Base-by-base conservation (phyloP, 2,888 invertebrate genomes). In the Ceriagrion tenellum region DNA sequence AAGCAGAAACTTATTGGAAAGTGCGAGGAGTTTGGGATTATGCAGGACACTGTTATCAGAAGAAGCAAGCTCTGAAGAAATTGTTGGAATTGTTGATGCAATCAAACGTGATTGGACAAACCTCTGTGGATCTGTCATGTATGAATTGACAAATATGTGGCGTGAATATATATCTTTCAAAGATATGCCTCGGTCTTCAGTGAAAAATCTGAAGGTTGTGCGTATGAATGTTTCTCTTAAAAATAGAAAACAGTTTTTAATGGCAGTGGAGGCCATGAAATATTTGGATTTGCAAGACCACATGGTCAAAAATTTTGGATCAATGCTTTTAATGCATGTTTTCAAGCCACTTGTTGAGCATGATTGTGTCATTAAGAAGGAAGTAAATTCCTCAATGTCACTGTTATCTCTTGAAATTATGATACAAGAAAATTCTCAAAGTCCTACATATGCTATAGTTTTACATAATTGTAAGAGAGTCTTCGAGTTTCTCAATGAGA, bases 391-490 rank as follows among this genome's bases (percentile, higher is more conserved):
- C 16, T n/a, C n/a, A 40, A n/a, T n/a, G 3, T 47, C 40, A 12
- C 69, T 74, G 23, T 23, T 63, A 1, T n/a, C 23, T 47, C 69
- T 93, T 40, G 93, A 93, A n/a, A 40, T 93, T 0, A 93, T 69
- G 40, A 93, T 93, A 16, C 47, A 93, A 40, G n/a, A 13, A 69
- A 69, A 93, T 74, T 93, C 93, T 93, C 47, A 26, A 2, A 69
- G 93, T 47, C 93, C 93, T 12, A 93, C 69, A 6, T 69, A 93
- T 69, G 69, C 69, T 23, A 47, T 93, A 8, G 69, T 93, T n/a
- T 47, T 93, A n/a, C 93, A 93, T n/a, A 93, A 93, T 93, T 93
- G 63, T 18, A 69, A n/a, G 47, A 69, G 63, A 16, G 93, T 69
- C 47, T 93, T 93, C 74, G 74, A 93, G 47, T 93, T 40, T 13